A percentile compares a stretch with the other conserved stretches of the same genome.
phyloP scores from a whole-genome alignment of 2,888 invertebrate genomes.

The Stenoptilia bipunctidactyla region DNA sequence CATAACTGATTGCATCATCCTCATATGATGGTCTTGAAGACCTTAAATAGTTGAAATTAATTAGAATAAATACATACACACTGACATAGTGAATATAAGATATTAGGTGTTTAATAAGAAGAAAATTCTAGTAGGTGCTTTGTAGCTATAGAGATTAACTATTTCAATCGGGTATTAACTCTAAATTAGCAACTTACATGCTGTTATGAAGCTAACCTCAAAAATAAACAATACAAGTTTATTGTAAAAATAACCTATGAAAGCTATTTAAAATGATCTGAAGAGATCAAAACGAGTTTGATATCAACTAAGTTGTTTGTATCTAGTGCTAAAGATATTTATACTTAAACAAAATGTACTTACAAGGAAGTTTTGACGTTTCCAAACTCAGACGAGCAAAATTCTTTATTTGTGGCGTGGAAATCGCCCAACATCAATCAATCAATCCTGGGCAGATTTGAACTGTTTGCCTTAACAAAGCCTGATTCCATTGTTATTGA shows the following conservation, averaged over 20 bases:
- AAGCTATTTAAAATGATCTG: too few species aligned
- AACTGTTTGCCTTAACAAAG: not conserved
- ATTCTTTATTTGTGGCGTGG: constrained; percentile 6
- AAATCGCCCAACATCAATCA: constrained; percentile 1
- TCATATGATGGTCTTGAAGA: constrained; percentile 3
- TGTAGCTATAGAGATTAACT: too few species aligned
- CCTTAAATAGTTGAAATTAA: not conserved
- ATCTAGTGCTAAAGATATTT: not conserved
- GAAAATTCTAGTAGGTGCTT: too few species aligned
- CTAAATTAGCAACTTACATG: too few species aligned
- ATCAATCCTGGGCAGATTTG: constrained; percentile 3
- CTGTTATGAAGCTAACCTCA: too few species aligned
- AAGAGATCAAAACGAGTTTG: too few species aligned
- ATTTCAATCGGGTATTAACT: too few species aligned
- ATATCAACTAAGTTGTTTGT: too few species aligned
- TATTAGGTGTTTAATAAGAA: too few species aligned
- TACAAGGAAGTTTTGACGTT: constrained; percentile 9
- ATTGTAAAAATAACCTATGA: too few species aligned
- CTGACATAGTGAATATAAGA: too few species aligned
- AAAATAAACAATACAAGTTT: too few species aligned
- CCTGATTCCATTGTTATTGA: not conserved
- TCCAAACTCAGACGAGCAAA: constrained; percentile 9
- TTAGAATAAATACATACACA: not conserved
- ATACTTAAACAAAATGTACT: constrained; percentile 2
- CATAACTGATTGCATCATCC: constrained; percentile 4